Base-by-base conservation (phyloP, 2,113 vertebrate genomes). In the Myrmecophaga tridactyla region DNA sequence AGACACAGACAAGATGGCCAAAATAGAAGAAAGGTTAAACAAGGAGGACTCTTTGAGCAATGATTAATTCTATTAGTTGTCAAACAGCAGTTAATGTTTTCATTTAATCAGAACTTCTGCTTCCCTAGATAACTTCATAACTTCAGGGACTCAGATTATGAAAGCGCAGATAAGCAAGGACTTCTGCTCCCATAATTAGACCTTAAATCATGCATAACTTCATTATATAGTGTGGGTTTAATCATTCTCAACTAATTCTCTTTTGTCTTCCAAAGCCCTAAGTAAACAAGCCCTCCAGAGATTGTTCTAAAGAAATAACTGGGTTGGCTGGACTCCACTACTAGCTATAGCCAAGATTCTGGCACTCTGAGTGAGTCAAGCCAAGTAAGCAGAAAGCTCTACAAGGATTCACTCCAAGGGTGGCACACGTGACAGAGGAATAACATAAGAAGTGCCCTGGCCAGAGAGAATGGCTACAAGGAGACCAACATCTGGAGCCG, bases 251-350 rank as follows among this genome's bases (percentile, higher is more conserved):
- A 85, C 27, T 36, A 92, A 90, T 84, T 10, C 48, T 92, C 67
- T 53, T 36, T 14, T 92, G 51, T 75, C 77, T 96, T 94, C 81
- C 78, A 78, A 96, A 96, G 36, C 46, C 70, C 43, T 60, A 60
- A 77, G 75, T 94, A 46, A 86, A 89, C n/a, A 86, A 96, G 69
- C 56, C 78, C 34, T 95, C 69, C 43, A 67, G 85, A 88, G 85
- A 83, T 23, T 85, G 65, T 73, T 82, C 62, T 84, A 67, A 96
- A 88, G 77, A 94, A 67, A 13, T 56, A 69, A 81, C 39, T 51
- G 51, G 53, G 48, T 63, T 86, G 82, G 75, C 75, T 76, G 41
- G 46, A 60, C 20, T 91, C 81, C 58, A 90, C 51, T 77, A 48
- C 41, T 3, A 31, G 80, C 43, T 3, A 3, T 46, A 72, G 82